phyloP scores from a whole-genome alignment of 2,888 invertebrate species.

The Eupithecia subumbrata region DNA sequence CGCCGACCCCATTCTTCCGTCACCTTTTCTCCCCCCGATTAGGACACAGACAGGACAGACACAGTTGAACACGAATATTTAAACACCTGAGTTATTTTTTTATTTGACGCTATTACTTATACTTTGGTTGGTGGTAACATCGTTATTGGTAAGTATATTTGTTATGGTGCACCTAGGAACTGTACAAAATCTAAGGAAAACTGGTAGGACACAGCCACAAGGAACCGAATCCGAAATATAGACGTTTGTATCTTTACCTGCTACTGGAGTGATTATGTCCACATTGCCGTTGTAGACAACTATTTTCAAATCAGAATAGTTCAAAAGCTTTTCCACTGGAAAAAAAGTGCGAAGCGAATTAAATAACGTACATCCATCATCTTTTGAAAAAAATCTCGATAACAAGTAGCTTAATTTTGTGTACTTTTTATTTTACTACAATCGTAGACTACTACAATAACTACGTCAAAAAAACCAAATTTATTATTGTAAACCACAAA shows the following conservation, averaged over 20 bases:
- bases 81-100: not conserved
- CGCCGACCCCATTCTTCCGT: no score
- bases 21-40: no score
- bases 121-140: not conserved
- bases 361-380: not conserved
- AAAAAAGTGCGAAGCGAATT: slow-evolving; percentile 35
- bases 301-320: slow-evolving; percentile 67
- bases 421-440: no score
- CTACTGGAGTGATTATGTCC: slow-evolving; percentile 72
- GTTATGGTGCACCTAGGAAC: not conserved
- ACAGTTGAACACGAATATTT: no score
- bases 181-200: no score
- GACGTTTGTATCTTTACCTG: slow-evolving; percentile 35
- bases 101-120: not conserved
- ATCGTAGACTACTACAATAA: no score
- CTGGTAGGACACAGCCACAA: not conserved
- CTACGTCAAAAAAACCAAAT: no score
- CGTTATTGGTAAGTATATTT: not conserved
- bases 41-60: no score
- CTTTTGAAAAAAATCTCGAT: not conserved
- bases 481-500: no score
- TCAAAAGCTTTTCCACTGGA: slow-evolving; percentile 74
- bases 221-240: not conserved
- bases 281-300: slow-evolving; percentile 76
- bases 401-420: not conserved